Evolutionary conservation across 2,113 vertebrate species (phyloP), one percentile per base, ranked within the genome.

Genomic region (Illadopsis cleaveri): DNA sequence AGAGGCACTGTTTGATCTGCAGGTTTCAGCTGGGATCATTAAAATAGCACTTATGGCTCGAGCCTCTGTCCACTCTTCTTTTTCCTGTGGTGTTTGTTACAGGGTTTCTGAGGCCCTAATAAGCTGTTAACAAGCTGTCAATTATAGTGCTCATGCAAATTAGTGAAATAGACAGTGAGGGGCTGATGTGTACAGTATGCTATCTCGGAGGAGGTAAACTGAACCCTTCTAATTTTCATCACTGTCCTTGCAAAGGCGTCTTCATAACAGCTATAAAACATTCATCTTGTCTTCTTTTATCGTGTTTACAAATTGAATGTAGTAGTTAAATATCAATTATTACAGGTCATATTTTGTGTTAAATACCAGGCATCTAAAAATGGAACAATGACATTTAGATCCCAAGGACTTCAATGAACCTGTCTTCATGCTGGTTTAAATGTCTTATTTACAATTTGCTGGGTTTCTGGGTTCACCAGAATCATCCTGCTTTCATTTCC

Each of bases 81-180:
- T 78, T 81, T 66, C 31, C 40, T 68, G 90, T 82, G 92, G 83
- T 97, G 93, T 96, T 97, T 96, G 93, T 97, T 95, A 87, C 83
- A 44, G 93, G 92, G 93, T 58, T 97, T 95, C 91, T 82, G 81
- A 95, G 95, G 94, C 97, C 88, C 94, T 98, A 98, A 98, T 97
- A 97, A 98, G 97, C 96, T 97, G 96, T 96, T 98, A 98, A 98
- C 97, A 97, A 98, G 97, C 97, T 98, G 98, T 97, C 98, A 97
- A 84, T 98, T 98, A 97, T 15, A 40, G 66, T 64, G 45, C 88
- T 98, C 89, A 96, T 97, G 97, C 95, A 98, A 96, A 98, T 98
- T 87, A 96, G 85, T 30, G 70, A 28, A 82, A 60, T 38, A 95
- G 96, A 94, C 95, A 96, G 89, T 48, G 97, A 98, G 96, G 94